A percentile compares a stretch with the other conserved stretches of the same genome.
Evolutionary conservation across 2,113 vertebrate species (phyloP).

Genomic region (Pica pica): DNA sequence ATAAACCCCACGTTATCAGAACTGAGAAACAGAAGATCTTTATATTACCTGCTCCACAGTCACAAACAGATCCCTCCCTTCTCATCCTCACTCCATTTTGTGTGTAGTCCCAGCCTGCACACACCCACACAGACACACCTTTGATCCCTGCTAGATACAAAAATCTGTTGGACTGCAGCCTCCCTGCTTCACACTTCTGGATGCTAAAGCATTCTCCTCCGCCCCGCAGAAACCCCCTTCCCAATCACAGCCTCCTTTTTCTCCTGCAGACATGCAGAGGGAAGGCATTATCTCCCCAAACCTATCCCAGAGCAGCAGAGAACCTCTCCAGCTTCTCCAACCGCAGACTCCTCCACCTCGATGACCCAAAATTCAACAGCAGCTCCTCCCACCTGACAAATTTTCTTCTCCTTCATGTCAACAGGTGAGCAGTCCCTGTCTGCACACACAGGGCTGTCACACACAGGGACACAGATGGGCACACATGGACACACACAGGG

Average conservation of each 20-base stretch:
- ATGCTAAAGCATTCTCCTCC: neutral
- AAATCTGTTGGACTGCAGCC: neutral
- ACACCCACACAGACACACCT: conserved; percentile 9
- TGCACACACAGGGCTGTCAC: neutral
- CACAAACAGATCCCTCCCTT: conserved; percentile 32
- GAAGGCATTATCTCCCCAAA: neutral
- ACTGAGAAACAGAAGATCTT: conserved; percentile 11
- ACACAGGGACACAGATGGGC: neutral
- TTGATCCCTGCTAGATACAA: conserved; percentile 11
- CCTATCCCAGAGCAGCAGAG: neutral
- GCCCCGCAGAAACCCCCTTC: neutral
- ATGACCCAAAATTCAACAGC: neutral
- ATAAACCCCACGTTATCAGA: conserved; percentile 31
- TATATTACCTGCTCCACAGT: neutral
- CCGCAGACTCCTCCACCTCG: neutral
- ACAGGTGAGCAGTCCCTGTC: neutral
- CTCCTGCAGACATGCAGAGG: neutral
- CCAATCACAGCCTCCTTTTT: neutral
- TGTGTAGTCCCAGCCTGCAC: neutral
- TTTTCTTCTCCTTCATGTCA: neutral
- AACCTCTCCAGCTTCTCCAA: neutral
- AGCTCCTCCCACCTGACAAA: neutral
- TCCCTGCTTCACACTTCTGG: neutral
- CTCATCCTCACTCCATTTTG: neutral
- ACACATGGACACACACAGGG: neutral